These are phyloP conservation scores for Zaprionus ghesquierei DNA, from an alignment of 1,140 invertebrate genomes.

Conservation along the genomic window DNA sequence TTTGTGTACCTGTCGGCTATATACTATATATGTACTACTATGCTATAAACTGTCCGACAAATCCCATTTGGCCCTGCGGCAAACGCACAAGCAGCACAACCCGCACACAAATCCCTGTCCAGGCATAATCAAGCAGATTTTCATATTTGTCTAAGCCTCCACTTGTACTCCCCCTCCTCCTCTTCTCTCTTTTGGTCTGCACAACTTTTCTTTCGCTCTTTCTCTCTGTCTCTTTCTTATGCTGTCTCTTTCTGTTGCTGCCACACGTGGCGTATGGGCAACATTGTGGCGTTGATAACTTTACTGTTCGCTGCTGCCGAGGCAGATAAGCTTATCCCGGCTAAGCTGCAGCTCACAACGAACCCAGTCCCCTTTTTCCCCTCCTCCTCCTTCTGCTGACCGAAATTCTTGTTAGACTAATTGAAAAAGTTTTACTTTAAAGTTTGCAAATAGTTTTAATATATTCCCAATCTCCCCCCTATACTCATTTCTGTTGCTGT, in stretches of 20 bases:
- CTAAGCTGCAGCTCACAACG: conserved; percentile 9
- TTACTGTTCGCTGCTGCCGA: conserved; percentile 9
- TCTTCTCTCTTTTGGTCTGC: background rate
- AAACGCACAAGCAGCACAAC: background rate
- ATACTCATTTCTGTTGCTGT: background rate
- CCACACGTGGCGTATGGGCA: conserved; percentile 46
- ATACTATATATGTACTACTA: background rate
- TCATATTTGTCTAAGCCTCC: conserved; percentile 68
- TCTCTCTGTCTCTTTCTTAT: background rate
- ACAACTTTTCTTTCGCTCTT: conserved; percentile 40
- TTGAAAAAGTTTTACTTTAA: conserved; percentile 73
- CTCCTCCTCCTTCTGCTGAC: background rate
- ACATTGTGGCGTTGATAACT: conserved; percentile 49
- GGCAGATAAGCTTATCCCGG: conserved; percentile 31
- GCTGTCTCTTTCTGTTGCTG: background rate
- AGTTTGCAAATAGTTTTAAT: conserved; percentile 63
- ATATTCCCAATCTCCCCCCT: background rate
- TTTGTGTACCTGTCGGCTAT: conserved; percentile 27
- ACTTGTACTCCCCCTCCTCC: background rate
- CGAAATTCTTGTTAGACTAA: conserved; percentile 74
- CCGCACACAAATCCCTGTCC: conserved; percentile 23
- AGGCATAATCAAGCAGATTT: conserved; percentile 66
- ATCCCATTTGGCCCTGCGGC: conserved; percentile 6
- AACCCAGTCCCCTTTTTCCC: conserved; percentile 7
- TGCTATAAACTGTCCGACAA: conserved; percentile 14